These are phyloP conservation scores for Drosophila paranaensis DNA, from an alignment of 2,888 invertebrate genomes.

Conservation along the genomic window DNA sequence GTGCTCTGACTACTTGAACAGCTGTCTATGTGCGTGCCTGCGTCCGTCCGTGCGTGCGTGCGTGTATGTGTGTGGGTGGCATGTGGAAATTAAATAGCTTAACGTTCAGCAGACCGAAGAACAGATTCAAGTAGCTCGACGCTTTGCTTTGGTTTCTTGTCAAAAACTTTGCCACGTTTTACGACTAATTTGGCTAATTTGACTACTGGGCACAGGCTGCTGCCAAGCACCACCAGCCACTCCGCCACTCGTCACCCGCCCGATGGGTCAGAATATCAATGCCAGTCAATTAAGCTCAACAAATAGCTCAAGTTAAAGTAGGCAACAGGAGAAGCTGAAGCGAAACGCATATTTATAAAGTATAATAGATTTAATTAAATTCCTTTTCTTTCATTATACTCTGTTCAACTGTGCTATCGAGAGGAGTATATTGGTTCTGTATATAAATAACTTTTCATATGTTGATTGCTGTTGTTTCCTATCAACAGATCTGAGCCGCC, in stretches of 20 bases:
- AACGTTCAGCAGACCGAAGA: conserved; percentile 13
- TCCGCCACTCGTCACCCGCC: not conserved
- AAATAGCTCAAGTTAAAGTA: conserved; percentile 21
- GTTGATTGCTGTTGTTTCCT: not conserved
- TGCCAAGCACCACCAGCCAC: conserved; percentile 1
- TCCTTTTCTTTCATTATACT: not conserved
- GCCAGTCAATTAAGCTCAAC: conserved; percentile 64
- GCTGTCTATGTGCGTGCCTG: conserved; percentile 5
- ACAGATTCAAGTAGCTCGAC: conserved; percentile 14
- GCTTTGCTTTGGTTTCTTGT: conserved; percentile 19
- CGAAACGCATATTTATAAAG: conserved; percentile 18
- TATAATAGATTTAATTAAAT: conserved; percentile 56
- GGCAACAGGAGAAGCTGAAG: not conserved
- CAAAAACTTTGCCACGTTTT: conserved; percentile 49
- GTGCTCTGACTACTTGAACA: conserved; percentile 31
- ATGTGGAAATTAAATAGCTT: conserved; percentile 29
- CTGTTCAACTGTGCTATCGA: not conserved
- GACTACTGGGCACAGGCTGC: conserved; percentile 35
- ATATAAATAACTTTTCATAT: not conserved
- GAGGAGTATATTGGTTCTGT: not conserved
- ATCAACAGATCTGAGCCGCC: too few species aligned
- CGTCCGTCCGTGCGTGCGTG: not conserved
- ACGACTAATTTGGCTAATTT: conserved; percentile 73
- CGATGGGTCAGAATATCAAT: conserved; percentile 54
- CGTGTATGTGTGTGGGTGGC: not conserved